Percentiles rank a stretch among this genome's conserved stretches.
Conservation (phyloP, 2,888 invertebrate genomes). For the Neoitamus cyanurus region DNA sequence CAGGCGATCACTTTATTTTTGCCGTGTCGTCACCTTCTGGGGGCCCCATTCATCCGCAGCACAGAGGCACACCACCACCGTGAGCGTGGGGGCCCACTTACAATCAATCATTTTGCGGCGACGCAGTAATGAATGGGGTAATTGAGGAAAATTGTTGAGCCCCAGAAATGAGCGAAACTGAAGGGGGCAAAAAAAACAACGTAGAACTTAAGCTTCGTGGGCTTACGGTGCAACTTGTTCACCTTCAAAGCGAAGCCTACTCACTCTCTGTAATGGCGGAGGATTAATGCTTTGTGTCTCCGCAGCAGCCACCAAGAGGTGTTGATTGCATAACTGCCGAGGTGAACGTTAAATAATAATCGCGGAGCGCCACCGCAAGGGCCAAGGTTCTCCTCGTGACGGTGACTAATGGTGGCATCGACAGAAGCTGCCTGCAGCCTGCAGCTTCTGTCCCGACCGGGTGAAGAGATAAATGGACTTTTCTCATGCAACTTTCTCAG, state of each 20-base stretch:
- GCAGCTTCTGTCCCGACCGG: background rate
- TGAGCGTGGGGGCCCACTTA: background rate
- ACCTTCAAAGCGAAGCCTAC: conserved; percentile 3
- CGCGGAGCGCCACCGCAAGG: background rate
- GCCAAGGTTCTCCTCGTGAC: background rate
- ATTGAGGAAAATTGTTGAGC: conserved; percentile 8
- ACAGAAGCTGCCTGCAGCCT: background rate
- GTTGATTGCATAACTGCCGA: conserved; percentile 4
- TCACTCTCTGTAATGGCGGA: background rate
- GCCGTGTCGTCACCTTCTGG: background rate
- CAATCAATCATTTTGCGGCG: conserved; percentile 3
- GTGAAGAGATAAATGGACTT: background rate
- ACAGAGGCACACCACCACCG: background rate
- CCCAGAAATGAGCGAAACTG: background rate
- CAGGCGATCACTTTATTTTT: background rate
- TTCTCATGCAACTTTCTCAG: background rate
- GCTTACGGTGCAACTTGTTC: background rate
- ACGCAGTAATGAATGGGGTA: conserved; percentile 4
- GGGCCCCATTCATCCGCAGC: background rate
- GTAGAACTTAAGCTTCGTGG: background rate
- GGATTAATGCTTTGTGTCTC: background rate
- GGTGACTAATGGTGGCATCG: background rate
- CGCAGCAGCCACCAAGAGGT: background rate
- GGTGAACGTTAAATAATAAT: background rate
- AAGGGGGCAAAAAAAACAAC: background rate